Base-by-base conservation (phyloP, 2,797 vertebrate species). In the Intellagama lesueurii region DNA sequence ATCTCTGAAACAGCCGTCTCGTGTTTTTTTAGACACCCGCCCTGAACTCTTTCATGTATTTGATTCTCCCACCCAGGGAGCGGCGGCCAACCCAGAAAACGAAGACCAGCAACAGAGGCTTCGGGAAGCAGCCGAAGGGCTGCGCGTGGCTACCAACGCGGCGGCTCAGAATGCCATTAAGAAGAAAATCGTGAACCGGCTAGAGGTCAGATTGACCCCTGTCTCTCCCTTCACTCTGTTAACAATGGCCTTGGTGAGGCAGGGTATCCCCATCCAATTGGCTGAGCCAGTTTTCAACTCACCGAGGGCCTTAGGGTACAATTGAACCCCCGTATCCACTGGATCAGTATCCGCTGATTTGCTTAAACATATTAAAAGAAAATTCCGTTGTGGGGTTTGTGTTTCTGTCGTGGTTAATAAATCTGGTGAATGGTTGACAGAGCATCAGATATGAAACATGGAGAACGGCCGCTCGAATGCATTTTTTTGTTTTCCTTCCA, bases 101-200 rank as follows among this genome's bases (percentile, higher is more conserved):
- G 99, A 99, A 94, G 99, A 99, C 96, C 99, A 99, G 90, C 99
- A 99, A 94, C 99, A 99, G 95, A 97, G 98, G 85, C 97, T 99
- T 83, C 96, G 99, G 86, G 99, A 99, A 94, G 99, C 99, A 0
- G 99, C 99, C 0, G 99, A 99, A 93, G 99, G 99, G 2, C 96
- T 99, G 68, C 97, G 99, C 0, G 99, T 99, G 28, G 99, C 99
- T 78, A 99, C 99, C 81, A 99, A 99, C 1, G 99, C 99, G 2
- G 99, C 99, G 0, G 99, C 99, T 84, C 99, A 99, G 95, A 99
- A 99, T 1, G 99, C 99, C 32, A 99, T 99, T 86, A 99, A 99
- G 97, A 99, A 99, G 95, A 99, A 99, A 94, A 98, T 99, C 2
- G 98, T 99, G 94, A 99, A 98, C 97, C 97, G 99, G 92, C 96